These are phyloP conservation scores for Amblyopsis rosae DNA, from an alignment of 2,113 vertebrate genomes.

Conservation along the genomic window DNA sequence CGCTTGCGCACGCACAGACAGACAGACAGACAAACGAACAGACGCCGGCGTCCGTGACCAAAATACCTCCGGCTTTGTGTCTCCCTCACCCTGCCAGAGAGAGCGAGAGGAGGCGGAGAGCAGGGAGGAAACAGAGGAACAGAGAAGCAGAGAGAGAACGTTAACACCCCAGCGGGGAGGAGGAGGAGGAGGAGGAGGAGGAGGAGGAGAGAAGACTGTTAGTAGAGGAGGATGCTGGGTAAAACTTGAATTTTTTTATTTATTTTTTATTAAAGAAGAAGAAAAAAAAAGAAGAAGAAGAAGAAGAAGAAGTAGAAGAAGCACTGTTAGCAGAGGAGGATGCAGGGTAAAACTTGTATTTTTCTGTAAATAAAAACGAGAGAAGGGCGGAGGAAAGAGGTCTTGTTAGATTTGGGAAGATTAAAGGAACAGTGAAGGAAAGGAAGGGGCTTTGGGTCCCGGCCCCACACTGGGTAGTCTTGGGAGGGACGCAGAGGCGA, in stretches of 20 bases:
- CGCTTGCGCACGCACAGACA: neutral
- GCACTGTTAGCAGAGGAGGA: constrained; percentile 26
- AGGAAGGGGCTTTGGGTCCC: neutral
- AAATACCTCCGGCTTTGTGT: constrained; percentile 81
- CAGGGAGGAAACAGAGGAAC: constrained; percentile 30
- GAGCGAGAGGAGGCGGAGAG: constrained; percentile 26
- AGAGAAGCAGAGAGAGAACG: constrained; percentile 39
- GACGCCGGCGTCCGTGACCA: constrained; percentile 49
- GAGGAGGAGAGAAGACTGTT: constrained; percentile 18
- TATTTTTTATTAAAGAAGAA: neutral
- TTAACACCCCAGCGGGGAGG: constrained; percentile 33
- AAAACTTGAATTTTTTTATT: neutral
- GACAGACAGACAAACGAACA: constrained; percentile 34
- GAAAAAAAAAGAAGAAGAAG: neutral
- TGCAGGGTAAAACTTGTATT: constrained; percentile 2
- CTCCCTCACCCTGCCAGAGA: constrained; percentile 73
- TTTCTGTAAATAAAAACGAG: neutral
- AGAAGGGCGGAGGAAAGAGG: constrained; percentile 3
- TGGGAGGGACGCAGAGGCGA: neutral
- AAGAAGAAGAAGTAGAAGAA: neutral
- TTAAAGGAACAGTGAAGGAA: constrained; percentile 13
- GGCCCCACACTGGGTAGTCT: constrained; percentile 21
- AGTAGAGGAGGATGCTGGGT: constrained; percentile 17
- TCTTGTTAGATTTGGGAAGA: constrained; percentile 19
- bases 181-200: constrained; percentile 9